phyloP scores from a whole-genome alignment of 2,888 invertebrate genomes.

The Gibbula magus region DNA sequence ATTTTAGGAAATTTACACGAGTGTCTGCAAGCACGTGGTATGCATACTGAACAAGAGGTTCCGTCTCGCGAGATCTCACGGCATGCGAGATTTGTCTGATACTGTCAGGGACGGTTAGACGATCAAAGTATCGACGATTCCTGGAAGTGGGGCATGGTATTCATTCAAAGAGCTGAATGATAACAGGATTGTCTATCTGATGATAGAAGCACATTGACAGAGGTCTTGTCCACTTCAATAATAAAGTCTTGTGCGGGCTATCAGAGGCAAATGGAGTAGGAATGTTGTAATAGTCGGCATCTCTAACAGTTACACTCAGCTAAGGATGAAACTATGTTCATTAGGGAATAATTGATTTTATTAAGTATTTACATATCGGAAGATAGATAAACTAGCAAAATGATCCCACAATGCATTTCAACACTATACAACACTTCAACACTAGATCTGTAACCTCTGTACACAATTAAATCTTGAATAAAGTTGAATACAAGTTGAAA shows the following conservation, averaged over 20 bases:
- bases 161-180: not conserved
- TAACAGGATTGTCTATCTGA: not conserved
- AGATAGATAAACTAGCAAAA: too few relatives aligned
- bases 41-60: not conserved
- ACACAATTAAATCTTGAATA: too few relatives aligned
- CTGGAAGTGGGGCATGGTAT: not conserved
- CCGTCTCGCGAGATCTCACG: not conserved
- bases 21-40: not conserved
- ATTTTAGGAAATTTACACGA: slow-evolving; percentile 1
- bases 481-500: too few relatives aligned
- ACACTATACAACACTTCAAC: too few relatives aligned
- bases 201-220: not conserved
- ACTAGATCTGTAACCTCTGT: too few relatives aligned
- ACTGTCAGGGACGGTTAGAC: not conserved
- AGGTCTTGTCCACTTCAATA: not conserved
- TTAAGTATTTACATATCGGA: too few relatives aligned
- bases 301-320: too few relatives aligned
- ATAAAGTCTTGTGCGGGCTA: not conserved
- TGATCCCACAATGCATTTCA: too few relatives aligned
- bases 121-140: slow-evolving; percentile 4
- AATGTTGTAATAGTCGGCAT: too few relatives aligned
- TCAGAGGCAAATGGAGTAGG: too few relatives aligned
- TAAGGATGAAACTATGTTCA: too few relatives aligned
- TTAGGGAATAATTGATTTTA: too few relatives aligned
- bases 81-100: not conserved